Percentiles rank a stretch among this genome's conserved stretches.
Conservation (phyloP, 2,113 vertebrate genomes). For the Oncorhynchus clarkii region DNA sequence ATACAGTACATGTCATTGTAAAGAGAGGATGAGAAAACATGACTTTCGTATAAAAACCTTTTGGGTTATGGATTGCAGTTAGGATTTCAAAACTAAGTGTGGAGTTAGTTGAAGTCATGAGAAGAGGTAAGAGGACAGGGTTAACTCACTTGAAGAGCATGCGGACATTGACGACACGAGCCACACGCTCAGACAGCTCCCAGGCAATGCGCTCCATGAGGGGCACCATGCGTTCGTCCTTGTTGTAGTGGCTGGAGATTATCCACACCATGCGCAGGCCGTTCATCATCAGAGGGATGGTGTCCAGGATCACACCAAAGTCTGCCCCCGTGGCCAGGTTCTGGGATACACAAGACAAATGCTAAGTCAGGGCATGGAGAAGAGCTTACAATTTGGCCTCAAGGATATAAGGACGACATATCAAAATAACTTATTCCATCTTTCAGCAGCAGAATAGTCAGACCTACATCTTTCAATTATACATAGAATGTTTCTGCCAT, state of each 20-base stretch:
- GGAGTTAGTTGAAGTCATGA: neutral
- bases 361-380: neutral
- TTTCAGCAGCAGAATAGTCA: too few species aligned
- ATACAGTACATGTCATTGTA: neutral
- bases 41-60: neutral
- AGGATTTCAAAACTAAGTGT: neutral
- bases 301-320: conserved; percentile 76
- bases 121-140: neutral
- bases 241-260: conserved; percentile 86
- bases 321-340: conserved; percentile 69
- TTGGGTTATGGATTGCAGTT: neutral
- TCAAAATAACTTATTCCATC: neutral
- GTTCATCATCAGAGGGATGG: conserved; percentile 83
- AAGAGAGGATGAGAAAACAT: neutral
- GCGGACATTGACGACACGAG: conserved; percentile 72
- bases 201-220: conserved; percentile 90
- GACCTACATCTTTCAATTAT: neutral
- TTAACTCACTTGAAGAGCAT: conserved; percentile 81
- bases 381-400: neutral
- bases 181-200: conserved; percentile 82
- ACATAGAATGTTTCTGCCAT: neutral
- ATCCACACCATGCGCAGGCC: conserved; percentile 86
- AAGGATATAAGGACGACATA: neutral
- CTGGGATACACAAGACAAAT: conserved; percentile 45
- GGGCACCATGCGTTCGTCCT: conserved; percentile 81